These are phyloP conservation scores for Megatriorchis doriae DNA, from an alignment of 2,113 vertebrate genomes.

Conservation along the genomic window DNA sequence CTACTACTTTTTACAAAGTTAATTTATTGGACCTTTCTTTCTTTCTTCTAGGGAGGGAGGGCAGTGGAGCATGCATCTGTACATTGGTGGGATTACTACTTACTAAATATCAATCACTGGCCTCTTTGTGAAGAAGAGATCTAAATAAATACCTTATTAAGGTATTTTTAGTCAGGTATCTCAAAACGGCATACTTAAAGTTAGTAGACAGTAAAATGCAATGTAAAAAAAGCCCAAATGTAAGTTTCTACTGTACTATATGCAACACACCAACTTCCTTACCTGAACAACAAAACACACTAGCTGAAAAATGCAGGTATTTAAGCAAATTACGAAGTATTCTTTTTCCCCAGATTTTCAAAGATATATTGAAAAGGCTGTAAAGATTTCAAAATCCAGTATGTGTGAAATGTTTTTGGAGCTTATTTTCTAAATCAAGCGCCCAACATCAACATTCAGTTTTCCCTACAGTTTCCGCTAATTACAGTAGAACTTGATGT, in stretches of 20 bases:
- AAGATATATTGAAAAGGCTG: neutral
- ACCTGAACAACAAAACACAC: neutral
- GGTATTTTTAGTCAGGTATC: neutral
- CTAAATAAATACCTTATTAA: neutral
- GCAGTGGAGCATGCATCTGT: neutral
- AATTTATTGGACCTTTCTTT: slow-evolving; percentile 61
- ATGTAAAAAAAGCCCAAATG: neutral
- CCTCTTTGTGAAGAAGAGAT: neutral
- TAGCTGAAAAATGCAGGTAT: neutral
- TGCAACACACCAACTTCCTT: neutral
- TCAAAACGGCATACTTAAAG: neutral
- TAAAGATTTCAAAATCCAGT: neutral
- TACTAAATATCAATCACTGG: neutral
- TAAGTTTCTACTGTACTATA: neutral
- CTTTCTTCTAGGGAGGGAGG: slow-evolving; percentile 8
- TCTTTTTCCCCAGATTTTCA: neutral
- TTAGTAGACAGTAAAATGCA: neutral
- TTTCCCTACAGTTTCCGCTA: neutral
- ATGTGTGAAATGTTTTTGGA: neutral
- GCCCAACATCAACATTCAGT: neutral
- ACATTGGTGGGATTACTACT: slow-evolving; percentile 22
- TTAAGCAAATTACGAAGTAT: neutral
- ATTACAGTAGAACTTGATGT: neutral
- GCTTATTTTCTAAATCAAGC: neutral
- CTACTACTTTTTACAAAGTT: slow-evolving; percentile 51